Conservation (phyloP, 1,140 invertebrate genomes). For the Mylabris phalerata region DNA sequence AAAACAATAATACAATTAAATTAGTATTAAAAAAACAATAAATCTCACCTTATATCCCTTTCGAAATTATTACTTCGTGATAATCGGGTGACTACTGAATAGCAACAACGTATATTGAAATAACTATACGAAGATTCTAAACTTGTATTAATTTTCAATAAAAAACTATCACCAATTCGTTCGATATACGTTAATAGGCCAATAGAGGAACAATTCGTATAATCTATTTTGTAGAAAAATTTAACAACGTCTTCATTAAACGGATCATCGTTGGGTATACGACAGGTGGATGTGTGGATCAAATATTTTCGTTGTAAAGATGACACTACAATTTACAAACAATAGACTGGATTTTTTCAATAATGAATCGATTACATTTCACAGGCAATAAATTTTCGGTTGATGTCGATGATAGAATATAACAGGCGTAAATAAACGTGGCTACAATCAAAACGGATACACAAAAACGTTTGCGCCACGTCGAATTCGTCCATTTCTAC, state of each 20-base stretch:
- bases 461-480: too few species aligned
- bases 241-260: constrained; percentile 57
- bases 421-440: too few species aligned
- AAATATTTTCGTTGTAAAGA: constrained; percentile 44
- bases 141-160: constrained; percentile 26
- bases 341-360: too few species aligned
- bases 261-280: constrained; percentile 61
- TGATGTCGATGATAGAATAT: too few species aligned
- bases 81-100: constrained; percentile 19
- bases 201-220: constrained; percentile 48
- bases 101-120: constrained; percentile 22
- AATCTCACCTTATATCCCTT: constrained; percentile 21
- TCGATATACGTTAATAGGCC: constrained; percentile 31
- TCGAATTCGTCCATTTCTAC: too few species aligned
- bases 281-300: constrained; percentile 61
- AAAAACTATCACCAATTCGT: constrained; percentile 25
- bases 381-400: too few species aligned
- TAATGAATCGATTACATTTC: too few species aligned
- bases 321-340: too few species aligned
- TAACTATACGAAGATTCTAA: constrained; percentile 24
- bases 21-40: not conserved
- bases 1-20: constrained; percentile 6
- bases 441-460: too few species aligned
- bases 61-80: constrained; percentile 18
- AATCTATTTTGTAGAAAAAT: constrained; percentile 51